Evolutionary conservation across 2,113 vertebrate species (phyloP), one percentile per base, ranked within the genome.

Genomic region (Equus quagga): DNA sequence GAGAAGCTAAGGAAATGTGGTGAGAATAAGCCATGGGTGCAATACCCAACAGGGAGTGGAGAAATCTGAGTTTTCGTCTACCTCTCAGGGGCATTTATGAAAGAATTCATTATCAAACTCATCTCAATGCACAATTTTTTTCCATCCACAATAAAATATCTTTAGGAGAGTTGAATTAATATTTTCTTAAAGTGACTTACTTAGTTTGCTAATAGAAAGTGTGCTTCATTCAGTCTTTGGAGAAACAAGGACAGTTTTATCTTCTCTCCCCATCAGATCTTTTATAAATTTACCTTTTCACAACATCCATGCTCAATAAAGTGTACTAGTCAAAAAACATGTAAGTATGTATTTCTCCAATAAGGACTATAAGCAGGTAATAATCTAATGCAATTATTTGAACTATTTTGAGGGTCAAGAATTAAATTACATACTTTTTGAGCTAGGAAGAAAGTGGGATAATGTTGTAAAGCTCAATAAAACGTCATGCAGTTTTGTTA

Each of bases 371-470:
- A 82, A 58, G 17, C 33, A 75, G 33, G 4, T 46, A 64, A 64
- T 64, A 79, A 81, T 80, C 6, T 70, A 81, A 76, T 85, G 10
- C 12, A 85, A 83, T 87, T 91, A 90, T 73, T 89, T 86, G 83
- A 92, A 83, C 12, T 72, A 33, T 56, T 73, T 91, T 65, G 73
- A 86, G 23, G 41, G 86, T 96, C 87, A 87, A 49, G 12, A 54
- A 72, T 93, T 49, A 51, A 90, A 83, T 69, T 94, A 58, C 24
- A 51, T 58, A 67, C n/a, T 91, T 93, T 44, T 62, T 73, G 28
- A 96, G 46, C 26, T 88, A 87, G 19, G 46, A 67, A 31, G 33
- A 88, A 65, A 58, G n/a, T 21, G 15, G 33, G 64, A 14, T 91
- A 70, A 60, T 84, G 21, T 70, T 93, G 15, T 70, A 88, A 90